Conservation (phyloP, 1,140 invertebrate species). For the Leptinotarsa undecemlineata region DNA sequence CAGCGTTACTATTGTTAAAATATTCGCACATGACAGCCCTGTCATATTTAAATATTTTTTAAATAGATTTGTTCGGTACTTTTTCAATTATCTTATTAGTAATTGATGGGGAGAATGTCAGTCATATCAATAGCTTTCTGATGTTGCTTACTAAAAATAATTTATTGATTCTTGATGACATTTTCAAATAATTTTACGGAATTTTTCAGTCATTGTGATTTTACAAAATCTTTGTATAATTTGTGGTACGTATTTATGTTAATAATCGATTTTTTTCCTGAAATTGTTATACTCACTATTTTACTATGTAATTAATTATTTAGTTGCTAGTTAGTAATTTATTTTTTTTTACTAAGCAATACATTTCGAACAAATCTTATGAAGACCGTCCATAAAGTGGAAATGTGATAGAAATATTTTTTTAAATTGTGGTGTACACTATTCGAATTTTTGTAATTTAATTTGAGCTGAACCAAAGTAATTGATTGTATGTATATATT, state of each 20-base stretch:
- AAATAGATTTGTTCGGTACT: no score
- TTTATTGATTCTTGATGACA: no score
- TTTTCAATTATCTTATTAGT: no score
- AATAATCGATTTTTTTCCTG: background rate
- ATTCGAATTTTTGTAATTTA: background rate
- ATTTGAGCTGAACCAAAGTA: conserved; percentile 1
- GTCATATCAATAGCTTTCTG: no score
- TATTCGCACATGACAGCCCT: no score
- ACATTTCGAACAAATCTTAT: conserved; percentile 9
- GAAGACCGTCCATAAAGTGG: conserved; percentile 11
- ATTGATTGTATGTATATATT: conserved; percentile 7
- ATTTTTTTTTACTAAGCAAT: conserved; percentile 10
- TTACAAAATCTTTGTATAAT: no score
- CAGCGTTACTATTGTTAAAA: no score
- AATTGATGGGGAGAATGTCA: no score
- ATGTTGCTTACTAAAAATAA: no score
- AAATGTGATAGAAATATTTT: conserved; percentile 14
- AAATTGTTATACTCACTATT: background rate
- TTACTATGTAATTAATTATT: background rate
- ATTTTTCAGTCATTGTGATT: no score
- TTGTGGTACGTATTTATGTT: background rate
- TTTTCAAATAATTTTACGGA: no score
- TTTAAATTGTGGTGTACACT: background rate
- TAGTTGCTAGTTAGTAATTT: background rate
- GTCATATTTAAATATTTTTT: no score